Base-by-base conservation (phyloP, 2,797 vertebrate genomes). In the Muraenolepis orangiensis region DNA sequence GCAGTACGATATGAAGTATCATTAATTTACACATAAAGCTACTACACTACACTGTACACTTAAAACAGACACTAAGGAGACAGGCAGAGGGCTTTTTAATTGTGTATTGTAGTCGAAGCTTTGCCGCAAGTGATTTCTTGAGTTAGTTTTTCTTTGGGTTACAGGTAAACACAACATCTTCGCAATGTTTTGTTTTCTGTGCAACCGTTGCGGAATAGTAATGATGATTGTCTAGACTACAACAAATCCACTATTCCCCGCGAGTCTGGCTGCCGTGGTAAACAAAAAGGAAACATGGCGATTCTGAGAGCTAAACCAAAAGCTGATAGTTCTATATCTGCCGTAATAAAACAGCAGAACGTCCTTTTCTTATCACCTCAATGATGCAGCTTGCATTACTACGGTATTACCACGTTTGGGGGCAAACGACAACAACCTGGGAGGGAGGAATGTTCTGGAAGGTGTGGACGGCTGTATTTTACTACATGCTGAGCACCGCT, bases 241-340 rank as follows among this genome's bases (percentile, higher is more conserved):
- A 82, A 79, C 79, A 81, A 81, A 85, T 68, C 77, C 78, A 79
- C 76, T 76, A 77, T 79, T 77, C 72, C 57, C 76, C 80, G 82
- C 38, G 78, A 82, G 78, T 85, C 84, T 74, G 86, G 93, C 93
- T 92, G 82, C 91, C 87, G 84, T 82, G 91, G 91, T n/a, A n/a
- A n/a, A n/a, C n/a, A 87, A 92, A 92, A 92, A 85, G 85, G 70
- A 80, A 26, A 23, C 57, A 26, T 61, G 69, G 80, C 83, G 82
- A 82, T 84, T 80, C 81, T 85, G 82, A 81, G 40, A 46, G 57
- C n/a, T n/a, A n/a, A 89, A 82, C 78, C 51, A 69, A 64, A 77
- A 82, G 81, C 85, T 86, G 87, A 85, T 86, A 81, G 83, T 84
- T 87, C 82, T 81, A 76, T 78, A 77, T 18, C 20, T n/a, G 18